These are phyloP conservation scores for Octodon degus DNA, from an alignment of 2,113 vertebrate species.

Conservation along the genomic window DNA sequence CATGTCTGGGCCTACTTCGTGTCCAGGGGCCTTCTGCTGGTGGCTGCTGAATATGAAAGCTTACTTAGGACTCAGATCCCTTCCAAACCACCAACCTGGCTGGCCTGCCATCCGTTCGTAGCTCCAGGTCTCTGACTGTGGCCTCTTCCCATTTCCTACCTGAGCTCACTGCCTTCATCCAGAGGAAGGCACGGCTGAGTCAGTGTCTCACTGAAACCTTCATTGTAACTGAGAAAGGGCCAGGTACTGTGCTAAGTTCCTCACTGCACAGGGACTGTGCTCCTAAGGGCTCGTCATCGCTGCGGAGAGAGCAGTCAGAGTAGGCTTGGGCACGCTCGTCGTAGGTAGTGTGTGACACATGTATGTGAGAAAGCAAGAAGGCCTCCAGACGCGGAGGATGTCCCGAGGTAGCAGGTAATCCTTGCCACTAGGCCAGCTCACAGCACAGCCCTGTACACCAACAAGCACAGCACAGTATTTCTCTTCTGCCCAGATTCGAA, in stretches of 20 bases:
- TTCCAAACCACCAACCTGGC: background rate
- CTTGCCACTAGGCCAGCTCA: too few species aligned
- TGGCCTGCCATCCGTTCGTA: fast-evolving
- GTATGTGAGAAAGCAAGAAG: background rate
- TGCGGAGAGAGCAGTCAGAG: background rate
- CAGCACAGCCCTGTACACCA: fast-evolving
- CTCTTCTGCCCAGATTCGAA: slow-evolving; percentile 89
- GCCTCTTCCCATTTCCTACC: background rate
- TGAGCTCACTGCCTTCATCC: background rate
- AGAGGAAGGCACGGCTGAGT: background rate
- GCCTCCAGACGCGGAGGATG: too few species aligned
- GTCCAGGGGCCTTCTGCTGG: too few species aligned
- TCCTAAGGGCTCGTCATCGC: fast-evolving
- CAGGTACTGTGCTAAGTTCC: background rate
- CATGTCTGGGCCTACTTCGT: background rate
- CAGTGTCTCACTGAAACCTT: background rate
- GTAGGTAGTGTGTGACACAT: fast-evolving
- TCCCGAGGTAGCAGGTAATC: too few species aligned
- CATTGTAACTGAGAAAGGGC: background rate
- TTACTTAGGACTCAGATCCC: background rate
- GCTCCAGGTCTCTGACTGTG: background rate
- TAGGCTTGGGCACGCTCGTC: background rate
- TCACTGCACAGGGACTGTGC: fast-evolving
- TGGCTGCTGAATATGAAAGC: background rate
- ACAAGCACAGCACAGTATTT: background rate